Evolutionary conservation across 1,140 invertebrate genomes (phyloP).

Genomic region (Hetaerina americana): DNA sequence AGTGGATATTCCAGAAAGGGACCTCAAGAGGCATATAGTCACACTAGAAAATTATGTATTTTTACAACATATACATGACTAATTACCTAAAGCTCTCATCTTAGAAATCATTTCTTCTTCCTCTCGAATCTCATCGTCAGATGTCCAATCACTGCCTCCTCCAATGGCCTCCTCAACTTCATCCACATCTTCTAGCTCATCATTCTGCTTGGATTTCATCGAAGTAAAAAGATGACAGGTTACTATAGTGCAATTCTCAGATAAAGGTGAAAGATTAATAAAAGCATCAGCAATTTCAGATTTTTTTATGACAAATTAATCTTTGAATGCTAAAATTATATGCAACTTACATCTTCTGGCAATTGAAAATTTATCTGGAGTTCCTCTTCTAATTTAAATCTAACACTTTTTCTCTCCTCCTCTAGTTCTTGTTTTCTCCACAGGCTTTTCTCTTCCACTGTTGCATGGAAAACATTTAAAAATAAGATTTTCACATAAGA

Average conservation of each 20-base stretch:
- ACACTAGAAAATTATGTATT: no score
- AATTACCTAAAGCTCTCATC: conserved; percentile 4
- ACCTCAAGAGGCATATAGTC: no score
- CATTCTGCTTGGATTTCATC: no score
- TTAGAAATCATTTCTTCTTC: conserved; percentile 8
- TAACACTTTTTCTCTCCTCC: conserved; percentile 57
- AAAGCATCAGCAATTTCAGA: no score
- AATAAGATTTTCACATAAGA: no score
- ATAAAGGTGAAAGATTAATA: no score
- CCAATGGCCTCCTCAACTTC: background rate
- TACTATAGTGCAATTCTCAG: no score
- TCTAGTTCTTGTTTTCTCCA: conserved; percentile 28
- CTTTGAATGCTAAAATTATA: background rate
- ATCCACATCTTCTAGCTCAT: conserved; percentile 22
- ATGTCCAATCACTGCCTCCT: conserved; percentile 9
- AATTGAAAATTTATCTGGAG: conserved; percentile 25
- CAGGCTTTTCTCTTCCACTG: conserved; percentile 26
- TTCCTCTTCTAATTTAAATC: conserved; percentile 41
- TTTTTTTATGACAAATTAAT: no score
- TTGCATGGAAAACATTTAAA: no score
- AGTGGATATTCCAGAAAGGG: no score
- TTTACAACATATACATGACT: no score
- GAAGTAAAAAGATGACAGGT: no score
- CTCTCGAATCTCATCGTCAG: conserved; percentile 15
- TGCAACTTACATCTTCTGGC: conserved; percentile 13